A percentile compares a stretch with the other conserved stretches of the same genome.
Evolutionary conservation across 1,140 invertebrate species (phyloP).

Genomic region (Hetaerina americana): DNA sequence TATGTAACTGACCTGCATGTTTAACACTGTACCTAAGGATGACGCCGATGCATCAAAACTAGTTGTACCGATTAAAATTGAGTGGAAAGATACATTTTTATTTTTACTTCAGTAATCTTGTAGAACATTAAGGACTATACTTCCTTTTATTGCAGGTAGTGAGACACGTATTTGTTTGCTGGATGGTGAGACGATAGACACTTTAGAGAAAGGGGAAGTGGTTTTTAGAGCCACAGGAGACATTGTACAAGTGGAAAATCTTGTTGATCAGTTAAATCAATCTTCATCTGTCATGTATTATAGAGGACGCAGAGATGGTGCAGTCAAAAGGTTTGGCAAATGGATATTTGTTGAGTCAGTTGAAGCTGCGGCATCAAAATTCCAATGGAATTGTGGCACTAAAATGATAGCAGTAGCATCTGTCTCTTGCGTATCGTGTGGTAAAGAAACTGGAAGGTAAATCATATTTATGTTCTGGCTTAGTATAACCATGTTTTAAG

Average conservation of each 20-base stretch:
- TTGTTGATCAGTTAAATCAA: constrained; percentile 7
- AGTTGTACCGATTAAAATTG: no score
- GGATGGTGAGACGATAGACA: constrained; percentile 32
- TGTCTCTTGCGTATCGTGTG: background rate
- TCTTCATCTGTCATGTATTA: constrained; percentile 35
- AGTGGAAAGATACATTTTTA: constrained; percentile 8
- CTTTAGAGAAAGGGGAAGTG: constrained; percentile 21
- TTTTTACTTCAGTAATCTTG: no score
- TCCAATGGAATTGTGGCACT: background rate
- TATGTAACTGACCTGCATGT: no score
- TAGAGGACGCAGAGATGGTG: constrained; percentile 45
- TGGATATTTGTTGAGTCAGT: constrained; percentile 46
- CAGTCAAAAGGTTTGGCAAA: constrained; percentile 60
- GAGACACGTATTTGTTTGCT: constrained; percentile 44
- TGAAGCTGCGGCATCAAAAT: constrained; percentile 35
- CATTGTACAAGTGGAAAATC: constrained; percentile 27
- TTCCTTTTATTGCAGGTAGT: constrained; percentile 38
- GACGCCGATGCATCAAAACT: no score
- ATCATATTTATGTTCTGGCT: no score
- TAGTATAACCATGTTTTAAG: no score
- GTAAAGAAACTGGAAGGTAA: background rate
- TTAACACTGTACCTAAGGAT: no score
- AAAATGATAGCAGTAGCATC: background rate
- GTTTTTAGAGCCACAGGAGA: constrained; percentile 55
- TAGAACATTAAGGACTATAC: no score